Conservation (phyloP, 2,888 invertebrate species). For the Lasioglossum zephyrum region DNA sequence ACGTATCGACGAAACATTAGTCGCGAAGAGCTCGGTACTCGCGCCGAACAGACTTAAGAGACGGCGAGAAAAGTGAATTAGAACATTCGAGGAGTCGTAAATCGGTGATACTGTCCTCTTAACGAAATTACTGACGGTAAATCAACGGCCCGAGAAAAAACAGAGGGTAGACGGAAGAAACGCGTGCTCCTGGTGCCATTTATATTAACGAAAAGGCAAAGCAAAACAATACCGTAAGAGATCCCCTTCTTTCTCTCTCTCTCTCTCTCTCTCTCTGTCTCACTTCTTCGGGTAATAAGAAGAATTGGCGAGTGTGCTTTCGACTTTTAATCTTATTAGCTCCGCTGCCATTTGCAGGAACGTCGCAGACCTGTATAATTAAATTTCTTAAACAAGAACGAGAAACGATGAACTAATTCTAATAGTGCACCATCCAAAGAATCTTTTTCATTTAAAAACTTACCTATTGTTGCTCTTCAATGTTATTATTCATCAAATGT, state of each 20-base stretch:
- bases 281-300: constrained; percentile 18
- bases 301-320: constrained; percentile 34
- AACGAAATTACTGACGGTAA: constrained; percentile 76
- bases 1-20: constrained; percentile 63
- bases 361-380: constrained; percentile 1
- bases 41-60: constrained; percentile 38
- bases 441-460: background rate
- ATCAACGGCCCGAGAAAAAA: constrained; percentile 69
- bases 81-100: constrained; percentile 71
- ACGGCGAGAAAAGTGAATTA: constrained; percentile 71
- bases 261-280: constrained; percentile 25
- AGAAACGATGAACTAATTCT: background rate
- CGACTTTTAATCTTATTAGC: constrained; percentile 39
- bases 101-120: constrained; percentile 71
- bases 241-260: constrained; percentile 13
- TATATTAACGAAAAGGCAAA: constrained; percentile 43
- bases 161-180: constrained; percentile 49
- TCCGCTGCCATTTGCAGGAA: background rate
- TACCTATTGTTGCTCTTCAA: background rate
- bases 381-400: background rate
- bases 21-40: constrained; percentile 37
- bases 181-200: constrained; percentile 41
- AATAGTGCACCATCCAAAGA: background rate
- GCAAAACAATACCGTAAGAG: constrained; percentile 56
- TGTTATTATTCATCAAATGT: background rate